Percentiles rank a stretch among this genome's conserved stretches.
Evolutionary conservation across 1,140 invertebrate species (phyloP).

Genomic region (Paraescarpia echinospica): DNA sequence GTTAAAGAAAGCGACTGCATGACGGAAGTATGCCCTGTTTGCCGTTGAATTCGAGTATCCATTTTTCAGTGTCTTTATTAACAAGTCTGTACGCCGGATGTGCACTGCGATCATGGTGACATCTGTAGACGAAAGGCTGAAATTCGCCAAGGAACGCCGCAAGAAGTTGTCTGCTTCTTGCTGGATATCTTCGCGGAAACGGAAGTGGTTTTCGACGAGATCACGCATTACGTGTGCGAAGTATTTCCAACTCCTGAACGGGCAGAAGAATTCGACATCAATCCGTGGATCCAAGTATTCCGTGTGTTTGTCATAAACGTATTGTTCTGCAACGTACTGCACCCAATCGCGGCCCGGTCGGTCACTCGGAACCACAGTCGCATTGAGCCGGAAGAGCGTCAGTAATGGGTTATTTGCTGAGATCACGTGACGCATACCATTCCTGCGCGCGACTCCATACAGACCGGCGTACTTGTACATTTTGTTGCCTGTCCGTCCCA

Average conservation of each 20-base stretch:
- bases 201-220: constrained; percentile 8
- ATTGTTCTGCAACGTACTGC: not conserved
- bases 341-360: not conserved
- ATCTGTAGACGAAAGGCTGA: not conserved
- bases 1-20: constrained; percentile 18
- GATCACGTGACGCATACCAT: not conserved
- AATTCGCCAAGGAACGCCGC: not conserved
- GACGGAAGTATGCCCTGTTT: constrained; percentile 10
- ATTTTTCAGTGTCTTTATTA: too few relatives aligned
- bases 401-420: not conserved
- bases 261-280: not conserved
- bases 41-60: constrained; percentile 8
- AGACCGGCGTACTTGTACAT: constrained; percentile 26
- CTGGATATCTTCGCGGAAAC: not conserved
- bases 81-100: constrained; percentile 21
- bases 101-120: constrained; percentile 22
- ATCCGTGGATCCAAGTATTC: not conserved
- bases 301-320: not conserved
- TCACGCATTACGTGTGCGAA: not conserved
- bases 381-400: not conserved
- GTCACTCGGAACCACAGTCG: too few relatives aligned
- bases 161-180: constrained; percentile 4
- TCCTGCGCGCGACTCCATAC: constrained; percentile 7
- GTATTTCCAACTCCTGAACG: constrained; percentile 10
- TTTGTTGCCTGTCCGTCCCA: constrained; percentile 22